phyloP scores from a whole-genome alignment of 1,140 invertebrate species.

The Cataglyphis hispanica region DNA sequence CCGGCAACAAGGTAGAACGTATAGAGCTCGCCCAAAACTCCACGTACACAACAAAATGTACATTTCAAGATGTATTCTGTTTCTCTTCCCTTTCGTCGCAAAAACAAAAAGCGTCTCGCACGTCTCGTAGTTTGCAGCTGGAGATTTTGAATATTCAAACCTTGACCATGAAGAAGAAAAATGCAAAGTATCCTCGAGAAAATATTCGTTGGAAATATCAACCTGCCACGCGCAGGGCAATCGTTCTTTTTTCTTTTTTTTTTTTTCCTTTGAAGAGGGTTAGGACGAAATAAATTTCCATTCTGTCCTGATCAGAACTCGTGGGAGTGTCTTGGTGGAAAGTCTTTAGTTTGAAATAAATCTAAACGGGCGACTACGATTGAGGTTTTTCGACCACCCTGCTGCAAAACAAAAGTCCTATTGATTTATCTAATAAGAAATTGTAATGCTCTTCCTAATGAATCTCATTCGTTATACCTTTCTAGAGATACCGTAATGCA shows the following conservation, averaged over 20 bases:
- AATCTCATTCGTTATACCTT: not conserved
- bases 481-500: conserved; percentile 52
- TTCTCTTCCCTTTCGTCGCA: too few species aligned
- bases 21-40: conserved; percentile 15
- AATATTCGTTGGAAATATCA: conserved; percentile 12
- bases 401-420: conserved; percentile 48
- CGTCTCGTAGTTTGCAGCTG: not conserved
- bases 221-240: not conserved
- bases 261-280: conserved; percentile 6
- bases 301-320: conserved; percentile 45
- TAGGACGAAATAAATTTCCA: conserved; percentile 23
- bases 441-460: conserved; percentile 6
- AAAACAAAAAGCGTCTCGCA: not conserved
- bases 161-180: not conserved
- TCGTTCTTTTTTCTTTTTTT: too few species aligned
- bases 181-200: not conserved
- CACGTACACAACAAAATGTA: conserved; percentile 19
- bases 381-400: conserved; percentile 23
- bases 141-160: not conserved
- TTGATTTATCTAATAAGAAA: not conserved
- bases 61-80: conserved; percentile 12
- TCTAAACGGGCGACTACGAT: not conserved
- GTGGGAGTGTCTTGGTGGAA: conserved; percentile 41
- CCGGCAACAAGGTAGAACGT: conserved; percentile 29
- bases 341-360: conserved; percentile 61